phyloP scores from a whole-genome alignment of 2,888 invertebrate species.

The Eupithecia subumbrata region DNA sequence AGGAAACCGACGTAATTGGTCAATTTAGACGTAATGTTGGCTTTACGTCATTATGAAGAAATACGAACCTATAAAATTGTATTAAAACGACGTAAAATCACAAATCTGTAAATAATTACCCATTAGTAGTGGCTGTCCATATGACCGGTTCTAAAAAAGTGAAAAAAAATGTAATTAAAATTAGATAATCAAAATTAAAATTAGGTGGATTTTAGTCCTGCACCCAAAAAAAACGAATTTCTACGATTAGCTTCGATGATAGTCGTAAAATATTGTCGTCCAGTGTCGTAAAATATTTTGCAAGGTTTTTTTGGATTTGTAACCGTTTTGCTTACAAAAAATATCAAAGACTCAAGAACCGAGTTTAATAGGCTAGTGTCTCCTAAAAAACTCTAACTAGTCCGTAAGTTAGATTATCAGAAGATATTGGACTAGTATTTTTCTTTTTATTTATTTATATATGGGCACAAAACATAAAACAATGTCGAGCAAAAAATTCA shows the following conservation, averaged over 20 bases:
- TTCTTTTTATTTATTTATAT: too few species aligned
- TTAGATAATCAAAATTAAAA: too few species aligned
- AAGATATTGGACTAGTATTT: too few species aligned
- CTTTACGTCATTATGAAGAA: slow-evolving; percentile 16
- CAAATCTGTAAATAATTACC: background rate
- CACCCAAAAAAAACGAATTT: background rate
- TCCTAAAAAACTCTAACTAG: too few species aligned
- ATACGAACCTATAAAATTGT: slow-evolving; percentile 5
- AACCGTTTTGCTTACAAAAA: background rate
- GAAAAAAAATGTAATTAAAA: background rate
- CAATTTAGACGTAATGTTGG: slow-evolving; percentile 19
- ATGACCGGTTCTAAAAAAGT: background rate
- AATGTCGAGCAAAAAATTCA: too few species aligned
- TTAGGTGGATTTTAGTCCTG: too few species aligned
- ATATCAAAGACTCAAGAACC: background rate
- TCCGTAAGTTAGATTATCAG: too few species aligned
- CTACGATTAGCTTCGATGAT: background rate
- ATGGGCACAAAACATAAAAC: too few species aligned
- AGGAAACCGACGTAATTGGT: slow-evolving; percentile 34
- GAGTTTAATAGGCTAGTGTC: too few species aligned
- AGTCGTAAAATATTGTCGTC: too few species aligned
- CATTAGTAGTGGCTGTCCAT: background rate
- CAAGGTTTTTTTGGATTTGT: too few species aligned
- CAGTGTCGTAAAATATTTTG: too few species aligned
- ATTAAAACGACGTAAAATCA: background rate